Evolutionary conservation across 2,888 invertebrate species (phyloP), one percentile per base, ranked within the genome.

Genomic region (Parnassius glacialis): DNA sequence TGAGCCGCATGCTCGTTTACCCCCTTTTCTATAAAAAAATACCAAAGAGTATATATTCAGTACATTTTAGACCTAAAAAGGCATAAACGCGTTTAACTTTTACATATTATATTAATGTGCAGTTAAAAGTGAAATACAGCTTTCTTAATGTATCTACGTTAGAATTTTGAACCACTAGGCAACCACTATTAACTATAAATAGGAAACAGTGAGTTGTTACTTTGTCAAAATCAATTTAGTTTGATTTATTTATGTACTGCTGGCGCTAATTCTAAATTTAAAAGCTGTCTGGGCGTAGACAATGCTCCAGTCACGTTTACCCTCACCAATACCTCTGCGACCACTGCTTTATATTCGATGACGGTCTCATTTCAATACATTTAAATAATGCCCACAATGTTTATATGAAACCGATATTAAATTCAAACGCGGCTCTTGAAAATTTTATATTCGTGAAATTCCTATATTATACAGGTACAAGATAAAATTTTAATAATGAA

Each of bases 291-390:
- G 52, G 45, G 25, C 43, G 48, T 52, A 61, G 57, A 57, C 57
- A 44, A 58, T 44, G 62, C 47, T 16, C 12, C 42, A 52, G 53
- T 58, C 57, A 54, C 62, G 50, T 53, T 48, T 44, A 20, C 42
- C 3, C 9, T 53, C 25, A 10, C 45, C 50, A 45, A 51, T 50
- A 51, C 54, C 58, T 44, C 52, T 20, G 47, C 52, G 52, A 47
- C 41, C 54, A 34, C 54, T 50, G 58, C 51, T 62, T 62, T 62
- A 55, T 58, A 54, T 58, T 62, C 58, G 58, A 16, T 42, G 58
- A 62, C 62, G 51, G 20, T 16, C 48, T 62, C 45, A 58, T 62
- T 62, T 58, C 45, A 58, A 58, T 62, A 58, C 41, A 62, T 62
- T 62, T 51, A 50, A 20, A 51, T 53, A 50, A 58, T 58, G 44